These are phyloP conservation scores for Amiota minor DNA, from an alignment of 2,888 invertebrate species.

Conservation along the genomic window DNA sequence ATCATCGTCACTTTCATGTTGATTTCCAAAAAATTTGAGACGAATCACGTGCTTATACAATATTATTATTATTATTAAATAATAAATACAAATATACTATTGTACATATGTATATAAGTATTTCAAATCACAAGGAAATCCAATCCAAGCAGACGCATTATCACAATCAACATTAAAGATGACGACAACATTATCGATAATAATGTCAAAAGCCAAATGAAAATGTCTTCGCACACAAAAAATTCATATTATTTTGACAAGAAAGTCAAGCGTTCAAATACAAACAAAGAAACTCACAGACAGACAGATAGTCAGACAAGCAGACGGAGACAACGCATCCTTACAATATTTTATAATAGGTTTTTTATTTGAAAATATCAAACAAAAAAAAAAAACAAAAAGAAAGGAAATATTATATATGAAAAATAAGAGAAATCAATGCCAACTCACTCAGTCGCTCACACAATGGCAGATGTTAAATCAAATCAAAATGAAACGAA, in stretches of 20 bases:
- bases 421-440: too few relatives aligned
- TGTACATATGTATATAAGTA: too few relatives aligned
- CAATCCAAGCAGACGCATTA: not conserved
- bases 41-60: too few relatives aligned
- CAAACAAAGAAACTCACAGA: not conserved
- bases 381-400: constrained; percentile 35
- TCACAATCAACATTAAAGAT: not conserved
- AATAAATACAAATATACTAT: too few relatives aligned
- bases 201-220: not conserved
- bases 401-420: too few relatives aligned
- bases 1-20: too few relatives aligned
- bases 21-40: too few relatives aligned
- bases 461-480: constrained; percentile 41
- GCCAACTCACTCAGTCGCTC: not conserved
- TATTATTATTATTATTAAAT: too few relatives aligned
- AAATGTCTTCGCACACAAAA: not conserved
- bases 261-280: constrained; percentile 24
- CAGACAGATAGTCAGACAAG: too few relatives aligned
- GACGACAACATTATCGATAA: not conserved
- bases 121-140: not conserved
- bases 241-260: constrained; percentile 27
- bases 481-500: constrained; percentile 35
- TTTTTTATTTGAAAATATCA: constrained; percentile 53
- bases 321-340: not conserved
- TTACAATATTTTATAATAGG: constrained; percentile 56